Evolutionary conservation across 2,113 vertebrate species (phyloP).

Genomic region (Charina bottae): DNA sequence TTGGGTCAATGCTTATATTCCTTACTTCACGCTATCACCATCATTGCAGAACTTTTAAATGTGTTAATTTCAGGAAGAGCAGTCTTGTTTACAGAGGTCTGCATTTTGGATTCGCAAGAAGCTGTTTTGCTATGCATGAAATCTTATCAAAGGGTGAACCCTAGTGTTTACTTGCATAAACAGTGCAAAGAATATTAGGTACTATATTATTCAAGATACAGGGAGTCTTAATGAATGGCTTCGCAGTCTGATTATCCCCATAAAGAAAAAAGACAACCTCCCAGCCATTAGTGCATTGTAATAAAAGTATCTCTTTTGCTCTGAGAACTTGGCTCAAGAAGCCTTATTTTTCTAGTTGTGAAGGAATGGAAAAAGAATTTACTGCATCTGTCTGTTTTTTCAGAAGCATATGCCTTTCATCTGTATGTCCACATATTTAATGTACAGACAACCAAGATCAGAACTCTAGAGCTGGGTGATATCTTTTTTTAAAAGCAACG

Average conservation of each 20-base stretch:
- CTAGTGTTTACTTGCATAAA: constrained; percentile 19
- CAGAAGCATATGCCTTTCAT: neutral
- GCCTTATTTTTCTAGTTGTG: neutral
- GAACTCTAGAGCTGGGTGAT: neutral
- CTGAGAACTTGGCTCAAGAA: neutral
- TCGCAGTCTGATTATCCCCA: neutral
- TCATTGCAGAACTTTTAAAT: constrained; percentile 27
- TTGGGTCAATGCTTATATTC: constrained; percentile 23
- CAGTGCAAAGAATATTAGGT: constrained; percentile 4
- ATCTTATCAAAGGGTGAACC: constrained; percentile 44
- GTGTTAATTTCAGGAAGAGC: constrained; percentile 34
- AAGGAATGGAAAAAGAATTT: neutral
- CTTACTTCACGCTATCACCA: neutral
- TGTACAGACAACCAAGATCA: neutral
- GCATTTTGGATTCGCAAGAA: neutral
- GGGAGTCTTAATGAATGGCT: neutral
- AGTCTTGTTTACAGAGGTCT: constrained; percentile 29
- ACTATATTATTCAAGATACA: neutral
- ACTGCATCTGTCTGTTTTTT: neutral
- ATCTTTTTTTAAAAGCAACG: neutral
- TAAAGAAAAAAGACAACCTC: neutral
- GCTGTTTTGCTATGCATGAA: constrained; percentile 51
- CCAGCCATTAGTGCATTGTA: neutral
- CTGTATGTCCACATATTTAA: neutral
- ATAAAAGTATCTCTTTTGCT: constrained; percentile 15